Conservation (phyloP, 2,113 vertebrate genomes). For the Camelus bactrianus region DNA sequence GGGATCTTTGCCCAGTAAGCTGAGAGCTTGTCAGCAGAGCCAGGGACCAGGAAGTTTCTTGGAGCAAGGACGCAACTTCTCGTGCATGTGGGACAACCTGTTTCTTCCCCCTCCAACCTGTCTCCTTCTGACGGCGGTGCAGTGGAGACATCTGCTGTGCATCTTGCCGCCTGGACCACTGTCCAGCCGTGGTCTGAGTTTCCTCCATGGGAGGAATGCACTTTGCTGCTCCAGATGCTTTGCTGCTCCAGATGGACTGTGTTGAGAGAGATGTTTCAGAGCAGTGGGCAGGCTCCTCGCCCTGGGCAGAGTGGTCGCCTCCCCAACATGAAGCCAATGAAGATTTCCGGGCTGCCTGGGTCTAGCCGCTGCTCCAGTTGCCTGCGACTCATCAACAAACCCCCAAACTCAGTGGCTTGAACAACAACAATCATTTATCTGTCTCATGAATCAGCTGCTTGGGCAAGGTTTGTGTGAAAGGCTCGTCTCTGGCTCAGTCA, state of each 20-base stretch:
- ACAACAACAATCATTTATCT: not conserved
- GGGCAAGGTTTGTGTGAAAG: not conserved
- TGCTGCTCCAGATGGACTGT: conserved; percentile 95
- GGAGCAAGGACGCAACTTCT: not conserved
- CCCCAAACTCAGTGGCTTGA: not conserved
- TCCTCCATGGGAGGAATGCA: too few relatives aligned
- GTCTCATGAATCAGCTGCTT: not conserved
- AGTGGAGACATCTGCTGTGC: not conserved
- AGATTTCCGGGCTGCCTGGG: conserved; percentile 94
- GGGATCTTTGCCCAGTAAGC: not conserved
- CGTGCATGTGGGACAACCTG: accelerated
- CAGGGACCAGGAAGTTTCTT: not conserved
- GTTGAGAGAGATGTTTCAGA: conserved; percentile 95
- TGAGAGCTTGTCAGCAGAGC: not conserved
- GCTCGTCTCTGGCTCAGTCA: not conserved
- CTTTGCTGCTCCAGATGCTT: not conserved
- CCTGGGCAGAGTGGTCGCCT: conserved; percentile 93
- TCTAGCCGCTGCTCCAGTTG: conserved; percentile 91
- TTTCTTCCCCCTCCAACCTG: not conserved
- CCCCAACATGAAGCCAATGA: conserved; percentile 95
- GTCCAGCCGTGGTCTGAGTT: not conserved
- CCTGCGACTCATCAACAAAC: not conserved
- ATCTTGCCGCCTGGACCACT: not conserved
- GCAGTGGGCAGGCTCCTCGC: conserved; percentile 94
- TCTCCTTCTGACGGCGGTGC: accelerated